Percentiles rank a stretch among this genome's conserved stretches.
Conservation (phyloP, 1,140 invertebrate species). For the Anastrepha ludens region DNA sequence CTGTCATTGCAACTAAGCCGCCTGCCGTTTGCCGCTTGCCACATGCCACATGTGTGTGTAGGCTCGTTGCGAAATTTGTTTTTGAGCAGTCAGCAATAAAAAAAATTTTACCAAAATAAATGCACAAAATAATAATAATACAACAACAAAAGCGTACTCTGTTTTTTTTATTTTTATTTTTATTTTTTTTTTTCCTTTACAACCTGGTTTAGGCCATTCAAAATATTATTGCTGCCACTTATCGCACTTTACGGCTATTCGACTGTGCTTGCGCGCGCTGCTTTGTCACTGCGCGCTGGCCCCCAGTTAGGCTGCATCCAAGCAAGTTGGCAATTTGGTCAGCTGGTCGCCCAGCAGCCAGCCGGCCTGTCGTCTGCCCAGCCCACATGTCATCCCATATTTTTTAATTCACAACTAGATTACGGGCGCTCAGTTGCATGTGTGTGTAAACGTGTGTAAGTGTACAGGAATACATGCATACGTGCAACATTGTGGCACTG, state of each 20-base stretch:
- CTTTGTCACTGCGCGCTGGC: not conserved
- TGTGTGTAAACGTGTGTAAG: not conserved
- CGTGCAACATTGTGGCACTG: constrained; percentile 34
- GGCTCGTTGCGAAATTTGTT: constrained; percentile 43
- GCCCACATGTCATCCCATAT: constrained; percentile 52
- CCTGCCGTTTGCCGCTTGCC: not conserved
- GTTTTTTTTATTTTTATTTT: not conserved
- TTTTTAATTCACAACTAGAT: constrained; percentile 49
- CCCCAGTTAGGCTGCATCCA: not conserved
- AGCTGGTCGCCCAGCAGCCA: not conserved
- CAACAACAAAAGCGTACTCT: too few species aligned
- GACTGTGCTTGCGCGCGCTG: not conserved
- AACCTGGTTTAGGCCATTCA: constrained; percentile 43
- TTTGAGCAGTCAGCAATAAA: constrained; percentile 17
- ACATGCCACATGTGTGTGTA: not conserved
- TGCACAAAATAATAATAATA: constrained; percentile 10
- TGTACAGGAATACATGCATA: not conserved
- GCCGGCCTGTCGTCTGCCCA: constrained; percentile 43
- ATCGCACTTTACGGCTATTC: constrained; percentile 3
- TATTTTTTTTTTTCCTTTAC: not conserved
- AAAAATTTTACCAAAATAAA: not conserved
- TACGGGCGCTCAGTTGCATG: not conserved
- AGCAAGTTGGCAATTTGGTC: not conserved
- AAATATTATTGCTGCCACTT: constrained; percentile 53
- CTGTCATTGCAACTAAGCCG: constrained; percentile 45